Conservation (phyloP, 2,888 invertebrate genomes). For the Dolomedes plantarius region DNA sequence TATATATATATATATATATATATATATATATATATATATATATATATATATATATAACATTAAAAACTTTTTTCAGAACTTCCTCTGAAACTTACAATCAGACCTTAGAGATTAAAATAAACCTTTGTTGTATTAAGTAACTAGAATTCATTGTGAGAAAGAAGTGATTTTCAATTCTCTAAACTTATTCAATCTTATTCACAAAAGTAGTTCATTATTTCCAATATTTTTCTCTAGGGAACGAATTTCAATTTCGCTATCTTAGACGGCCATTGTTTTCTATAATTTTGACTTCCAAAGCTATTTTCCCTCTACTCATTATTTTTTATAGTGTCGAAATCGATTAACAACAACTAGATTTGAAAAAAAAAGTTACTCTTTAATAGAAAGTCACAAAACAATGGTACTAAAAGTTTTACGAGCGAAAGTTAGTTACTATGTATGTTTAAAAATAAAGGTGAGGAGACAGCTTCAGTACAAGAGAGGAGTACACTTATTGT, state of each 20-base stretch:
- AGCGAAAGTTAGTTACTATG: neutral
- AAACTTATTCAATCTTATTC: neutral
- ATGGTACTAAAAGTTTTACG: neutral
- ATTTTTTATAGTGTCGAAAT: neutral
- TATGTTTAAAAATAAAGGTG: too few relatives aligned
- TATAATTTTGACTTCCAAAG: neutral
- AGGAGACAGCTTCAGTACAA: too few relatives aligned
- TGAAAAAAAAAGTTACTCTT: neutral
- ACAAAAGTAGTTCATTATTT: neutral
- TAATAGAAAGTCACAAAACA: neutral
- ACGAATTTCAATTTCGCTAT: neutral
- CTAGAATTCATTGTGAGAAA: neutral
- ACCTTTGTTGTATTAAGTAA: neutral
- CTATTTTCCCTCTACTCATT: neutral
- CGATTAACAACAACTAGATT: neutral
- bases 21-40: too few relatives aligned
- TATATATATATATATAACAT: too few relatives aligned
- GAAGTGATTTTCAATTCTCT: neutral
- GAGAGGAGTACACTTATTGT: too few relatives aligned
- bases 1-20: too few relatives aligned
- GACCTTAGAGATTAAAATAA: too few relatives aligned
- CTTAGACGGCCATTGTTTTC: neutral
- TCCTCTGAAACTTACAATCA: too few relatives aligned
- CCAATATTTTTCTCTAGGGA: neutral
- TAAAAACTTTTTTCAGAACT: too few relatives aligned